Conservation (phyloP, 2,888 invertebrate species). For the Brachynemurus nebulosus region DNA sequence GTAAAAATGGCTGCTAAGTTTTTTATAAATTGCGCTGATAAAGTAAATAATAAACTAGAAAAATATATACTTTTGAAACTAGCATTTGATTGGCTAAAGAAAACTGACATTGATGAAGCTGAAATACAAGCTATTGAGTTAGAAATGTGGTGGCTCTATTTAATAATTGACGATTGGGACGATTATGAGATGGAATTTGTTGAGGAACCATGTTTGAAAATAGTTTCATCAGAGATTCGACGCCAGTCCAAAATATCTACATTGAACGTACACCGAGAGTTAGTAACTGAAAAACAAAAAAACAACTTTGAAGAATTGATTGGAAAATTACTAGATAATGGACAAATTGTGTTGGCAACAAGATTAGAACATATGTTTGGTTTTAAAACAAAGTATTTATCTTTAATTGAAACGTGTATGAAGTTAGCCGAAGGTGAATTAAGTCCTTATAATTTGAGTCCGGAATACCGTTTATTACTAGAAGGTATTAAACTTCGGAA, state of each 20-base stretch:
- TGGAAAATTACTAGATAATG: slow-evolving; percentile 39
- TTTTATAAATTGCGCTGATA: slow-evolving; percentile 40
- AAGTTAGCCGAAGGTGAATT: slow-evolving; percentile 48
- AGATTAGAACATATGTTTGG: slow-evolving; percentile 41
- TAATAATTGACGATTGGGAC: slow-evolving; percentile 22
- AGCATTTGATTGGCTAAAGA: slow-evolving; percentile 27
- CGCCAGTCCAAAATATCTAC: slow-evolving; percentile 3
- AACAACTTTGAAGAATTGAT: slow-evolving; percentile 37
- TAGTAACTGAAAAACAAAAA: slow-evolving; percentile 26
- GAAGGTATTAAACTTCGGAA: slow-evolving; percentile 30
- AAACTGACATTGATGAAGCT: slow-evolving; percentile 20
- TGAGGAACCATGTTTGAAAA: slow-evolving; percentile 25
- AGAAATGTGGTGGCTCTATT: slow-evolving; percentile 26
- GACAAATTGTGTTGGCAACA: slow-evolving; percentile 44
- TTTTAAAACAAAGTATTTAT: slow-evolving; percentile 35
- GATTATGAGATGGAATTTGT: slow-evolving; percentile 28
- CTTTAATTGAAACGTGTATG: slow-evolving; percentile 45
- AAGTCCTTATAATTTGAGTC: slow-evolving; percentile 46
- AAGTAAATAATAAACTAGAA: slow-evolving; percentile 30
- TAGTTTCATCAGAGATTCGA: slow-evolving; percentile 3
- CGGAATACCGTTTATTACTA: slow-evolving; percentile 39
- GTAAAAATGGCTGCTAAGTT: slow-evolving; percentile 50
- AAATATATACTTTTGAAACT: slow-evolving; percentile 36
- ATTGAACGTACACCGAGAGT: background rate
- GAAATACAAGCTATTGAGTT: slow-evolving; percentile 24